Base-by-base conservation (phyloP, 2,888 invertebrate genomes). In the Thelaira solivaga region DNA sequence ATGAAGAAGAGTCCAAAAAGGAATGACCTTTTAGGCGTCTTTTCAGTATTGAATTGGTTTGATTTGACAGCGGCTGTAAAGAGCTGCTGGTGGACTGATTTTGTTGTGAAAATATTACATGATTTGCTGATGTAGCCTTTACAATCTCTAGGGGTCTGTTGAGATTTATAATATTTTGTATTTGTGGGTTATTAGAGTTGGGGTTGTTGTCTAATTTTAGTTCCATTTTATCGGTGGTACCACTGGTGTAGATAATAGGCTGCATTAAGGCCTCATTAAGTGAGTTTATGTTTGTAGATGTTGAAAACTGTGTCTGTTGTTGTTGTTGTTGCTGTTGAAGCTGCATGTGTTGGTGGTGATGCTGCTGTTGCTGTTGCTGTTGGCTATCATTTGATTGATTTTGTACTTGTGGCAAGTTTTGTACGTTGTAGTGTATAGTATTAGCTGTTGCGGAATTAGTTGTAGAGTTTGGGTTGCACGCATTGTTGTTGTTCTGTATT, bases 71-170 rank as follows among this genome's bases (percentile, higher is more conserved):
- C 5, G 87, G 86, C 76, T 86, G 86, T 62, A 86, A 71, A 29
- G 86, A 68, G 11, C 43, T 39, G 8, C 4, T 49, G 7, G 55
- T 22, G 65, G 10, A 16, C 90, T 86, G 88, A 90, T 90, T 86
- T 45, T 10, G 75, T 43, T 65, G 80, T 78, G 80, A 16, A 88
- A 92, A 59, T 49, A 81, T 93, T 91, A 20, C 92, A 92, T 92
- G 91, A 82, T 8, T 53, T 5, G 67, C 57, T 80, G 41, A 20
- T 69, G 45, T 24, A 45, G 26, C 73, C 64, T 68, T 80, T 61
- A 69, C 75, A 69, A 51, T 49, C 49, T 79, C 76, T 22, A 76
- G 13, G 31, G 83, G 11, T 41, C 81, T 80, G 16, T 72, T 82
- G 62, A 49, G 82, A 76, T 65, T 83, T 83, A 55, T 83, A 65